phyloP scores from a whole-genome alignment of 1,140 invertebrate genomes.

The Spodoptera litura region DNA sequence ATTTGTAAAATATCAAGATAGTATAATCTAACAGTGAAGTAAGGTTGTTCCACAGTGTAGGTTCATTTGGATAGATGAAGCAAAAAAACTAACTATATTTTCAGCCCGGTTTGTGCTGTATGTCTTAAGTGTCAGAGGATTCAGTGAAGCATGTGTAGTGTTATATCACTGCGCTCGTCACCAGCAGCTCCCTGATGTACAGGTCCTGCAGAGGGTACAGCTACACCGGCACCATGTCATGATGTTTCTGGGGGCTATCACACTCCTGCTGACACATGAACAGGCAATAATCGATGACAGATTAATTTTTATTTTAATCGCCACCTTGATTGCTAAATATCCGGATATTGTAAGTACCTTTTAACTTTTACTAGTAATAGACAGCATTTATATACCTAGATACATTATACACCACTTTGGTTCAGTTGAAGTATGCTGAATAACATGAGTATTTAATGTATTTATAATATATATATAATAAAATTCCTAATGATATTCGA shows the following conservation, averaged over 20 bases:
- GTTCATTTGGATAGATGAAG: too few relatives aligned
- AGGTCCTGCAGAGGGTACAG: conserved; percentile 41
- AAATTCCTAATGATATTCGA: too few relatives aligned
- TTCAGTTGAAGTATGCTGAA: too few relatives aligned
- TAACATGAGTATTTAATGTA: too few relatives aligned
- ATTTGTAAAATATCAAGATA: too few relatives aligned
- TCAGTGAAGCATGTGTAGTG: conserved; percentile 35
- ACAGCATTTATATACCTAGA: too few relatives aligned
- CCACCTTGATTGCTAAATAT: conserved; percentile 58
- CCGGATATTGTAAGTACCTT: conserved; percentile 58
- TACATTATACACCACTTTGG: not conserved
- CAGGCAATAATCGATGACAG: conserved; percentile 56
- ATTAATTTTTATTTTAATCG: conserved; percentile 62
- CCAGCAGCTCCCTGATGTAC: conserved; percentile 27
- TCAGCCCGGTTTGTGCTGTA: conserved; percentile 46
- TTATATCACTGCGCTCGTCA: conserved; percentile 42
- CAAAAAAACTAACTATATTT: not conserved
- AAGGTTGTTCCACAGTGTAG: not conserved
- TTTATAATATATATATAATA: too few relatives aligned
- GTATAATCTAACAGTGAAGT: too few relatives aligned
- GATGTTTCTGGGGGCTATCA: conserved; percentile 47
- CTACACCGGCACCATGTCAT: conserved; percentile 41
- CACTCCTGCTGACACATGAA: conserved; percentile 52
- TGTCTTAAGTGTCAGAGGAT: conserved; percentile 57
- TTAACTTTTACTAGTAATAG: not conserved